Evolutionary conservation across 2,797 vertebrate species (phyloP), one percentile per base, ranked within the genome.

Genomic region (Cuniculus paca): DNA sequence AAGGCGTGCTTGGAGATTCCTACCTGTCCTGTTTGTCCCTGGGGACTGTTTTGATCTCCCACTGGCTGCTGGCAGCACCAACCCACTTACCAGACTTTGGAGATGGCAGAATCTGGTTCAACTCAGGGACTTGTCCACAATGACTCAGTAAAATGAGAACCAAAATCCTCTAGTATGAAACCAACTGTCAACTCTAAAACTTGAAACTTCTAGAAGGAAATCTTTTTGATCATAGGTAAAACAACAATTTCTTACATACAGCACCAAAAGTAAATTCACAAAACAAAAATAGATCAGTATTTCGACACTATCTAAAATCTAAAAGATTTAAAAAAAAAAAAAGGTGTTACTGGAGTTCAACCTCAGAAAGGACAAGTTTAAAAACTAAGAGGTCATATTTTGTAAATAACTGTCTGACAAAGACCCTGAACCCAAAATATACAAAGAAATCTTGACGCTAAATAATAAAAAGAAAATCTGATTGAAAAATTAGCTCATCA

Each of bases 1-100:
- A 2, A 31, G 61, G 19, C 1, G 5, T 2, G 5, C 10, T 3
- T 1, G 6, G 8, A 16, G 6, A 5, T 17, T 14, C 50, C 12
- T 68, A 17, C 26, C 36, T 36, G 19, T 42, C n/a, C 48, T 80
- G 12, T 4, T 22, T 19, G 11, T 14, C 5, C 7, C 39, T 91
- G 60, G 70, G 20, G 31, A 1, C 24, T 42, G 28, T 34, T 87
- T 19, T 79, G 34, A 8, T 45, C 22, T 45, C 36, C 54, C 28
- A 10, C 14, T 26, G 5, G 31, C 36, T 56, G 8, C 14, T 1
- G 10, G 5, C 5, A n/a, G 5, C 17, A 12, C 52, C 82, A 70
- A 20, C 2, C 2, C 12, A 74, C 58, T 48, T 20, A 61, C 1
- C 5, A 63, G 4, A 39, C 42, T 54, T 61, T 24, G 26, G 61